phyloP scores from a whole-genome alignment of 2,113 vertebrate species.

The Sitta europaea region DNA sequence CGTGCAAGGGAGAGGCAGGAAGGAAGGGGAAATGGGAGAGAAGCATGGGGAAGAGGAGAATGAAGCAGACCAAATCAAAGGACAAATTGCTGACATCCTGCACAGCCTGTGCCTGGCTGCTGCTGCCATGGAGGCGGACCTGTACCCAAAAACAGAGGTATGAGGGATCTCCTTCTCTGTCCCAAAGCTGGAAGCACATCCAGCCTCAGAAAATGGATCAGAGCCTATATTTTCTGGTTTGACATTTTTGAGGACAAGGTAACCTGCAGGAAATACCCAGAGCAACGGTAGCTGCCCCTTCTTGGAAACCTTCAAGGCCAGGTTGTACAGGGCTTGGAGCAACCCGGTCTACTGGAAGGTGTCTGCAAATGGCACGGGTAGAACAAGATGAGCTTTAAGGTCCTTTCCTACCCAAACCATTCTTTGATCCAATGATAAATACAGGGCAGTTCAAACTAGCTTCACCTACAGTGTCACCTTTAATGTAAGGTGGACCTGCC shows the following conservation, averaged over 20 bases:
- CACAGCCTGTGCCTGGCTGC: accelerated
- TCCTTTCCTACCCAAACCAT: not conserved
- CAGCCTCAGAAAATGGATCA: not conserved
- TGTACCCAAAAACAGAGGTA: not conserved
- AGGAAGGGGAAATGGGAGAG: not conserved
- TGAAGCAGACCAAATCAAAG: not conserved
- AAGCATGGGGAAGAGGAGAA: not conserved
- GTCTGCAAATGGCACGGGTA: not conserved
- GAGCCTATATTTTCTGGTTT: not conserved
- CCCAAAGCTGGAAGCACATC: not conserved
- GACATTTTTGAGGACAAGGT: not conserved
- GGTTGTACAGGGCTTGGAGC: not conserved
- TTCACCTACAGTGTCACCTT: not conserved
- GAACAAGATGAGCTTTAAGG: not conserved
- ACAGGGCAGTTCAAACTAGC: not conserved
- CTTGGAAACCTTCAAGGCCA: not conserved
- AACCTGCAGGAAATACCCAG: not conserved
- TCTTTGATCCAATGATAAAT: not conserved
- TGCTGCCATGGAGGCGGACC: not conserved
- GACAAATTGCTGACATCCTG: not conserved
- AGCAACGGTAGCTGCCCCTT: not conserved
- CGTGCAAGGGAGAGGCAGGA: not conserved
- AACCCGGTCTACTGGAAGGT: not conserved
- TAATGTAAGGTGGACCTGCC: not conserved
- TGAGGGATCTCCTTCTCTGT: not conserved